Evolutionary conservation across 2,797 vertebrate genomes (phyloP).

Genomic region (Sebastes nivosus): DNA sequence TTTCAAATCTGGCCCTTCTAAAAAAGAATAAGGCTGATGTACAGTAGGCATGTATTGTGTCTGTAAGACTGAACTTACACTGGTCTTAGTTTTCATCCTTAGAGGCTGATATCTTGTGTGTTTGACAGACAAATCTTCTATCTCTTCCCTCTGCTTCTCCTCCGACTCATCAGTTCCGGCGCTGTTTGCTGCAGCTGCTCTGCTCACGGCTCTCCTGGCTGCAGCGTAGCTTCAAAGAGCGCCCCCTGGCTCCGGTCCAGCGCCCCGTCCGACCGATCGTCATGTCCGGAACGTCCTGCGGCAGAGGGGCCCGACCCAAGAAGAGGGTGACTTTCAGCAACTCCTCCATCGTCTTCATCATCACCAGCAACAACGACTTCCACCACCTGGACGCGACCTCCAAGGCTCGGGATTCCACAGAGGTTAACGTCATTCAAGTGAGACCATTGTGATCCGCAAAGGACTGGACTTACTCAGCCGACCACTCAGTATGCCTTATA

Average conservation of each 20-base stretch:
- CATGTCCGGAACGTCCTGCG: slow-evolving; percentile 73
- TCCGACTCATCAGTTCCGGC: slow-evolving; percentile 84
- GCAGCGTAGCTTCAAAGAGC: slow-evolving; percentile 82
- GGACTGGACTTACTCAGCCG: slow-evolving; percentile 6
- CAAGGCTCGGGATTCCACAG: slow-evolving; percentile 58
- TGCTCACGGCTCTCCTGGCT: slow-evolving; percentile 86
- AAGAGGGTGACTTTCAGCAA: slow-evolving; percentile 95
- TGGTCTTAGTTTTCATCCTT: neutral
- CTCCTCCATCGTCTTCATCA: slow-evolving; percentile 94
- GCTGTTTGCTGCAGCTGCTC: slow-evolving; percentile 87
- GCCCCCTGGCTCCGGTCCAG: slow-evolving; percentile 72
- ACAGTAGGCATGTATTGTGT: neutral
- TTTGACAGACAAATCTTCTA: slow-evolving; percentile 13
- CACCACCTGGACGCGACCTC: slow-evolving; percentile 78
- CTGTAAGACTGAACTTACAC: slow-evolving; percentile 1
- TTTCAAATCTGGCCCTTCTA: too few relatives aligned
- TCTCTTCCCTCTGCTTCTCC: neutral
- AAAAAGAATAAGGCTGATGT: neutral
- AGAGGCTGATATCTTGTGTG: slow-evolving; percentile 1
- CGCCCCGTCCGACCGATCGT: slow-evolving; percentile 88
- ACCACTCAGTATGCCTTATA: slow-evolving; percentile 55
- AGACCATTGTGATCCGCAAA: slow-evolving; percentile 81
- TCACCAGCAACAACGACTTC: slow-evolving; percentile 88
- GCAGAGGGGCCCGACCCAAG: slow-evolving; percentile 84
- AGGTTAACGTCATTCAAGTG: slow-evolving; percentile 88